Conservation (phyloP, 1,140 invertebrate genomes). For the Helicoverpa zea region DNA sequence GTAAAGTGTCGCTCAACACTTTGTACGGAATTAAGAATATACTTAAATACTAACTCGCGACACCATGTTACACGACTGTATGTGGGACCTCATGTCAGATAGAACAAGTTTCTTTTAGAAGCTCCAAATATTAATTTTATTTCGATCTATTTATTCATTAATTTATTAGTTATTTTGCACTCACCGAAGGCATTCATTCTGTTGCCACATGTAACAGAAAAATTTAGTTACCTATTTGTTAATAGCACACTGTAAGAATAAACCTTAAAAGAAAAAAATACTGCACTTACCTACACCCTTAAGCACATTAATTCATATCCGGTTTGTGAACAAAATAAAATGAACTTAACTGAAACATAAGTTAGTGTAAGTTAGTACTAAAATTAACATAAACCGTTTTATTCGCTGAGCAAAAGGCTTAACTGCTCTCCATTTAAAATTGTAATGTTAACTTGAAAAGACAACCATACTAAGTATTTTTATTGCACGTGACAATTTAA, state of each 20-base stretch:
- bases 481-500: background rate
- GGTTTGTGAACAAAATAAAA: background rate
- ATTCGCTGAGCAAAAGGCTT: constrained; percentile 29
- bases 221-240: too few species aligned
- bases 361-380: constrained; percentile 16
- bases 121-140: too few species aligned
- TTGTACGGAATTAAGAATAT: constrained; percentile 52
- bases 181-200: too few species aligned
- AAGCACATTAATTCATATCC: background rate
- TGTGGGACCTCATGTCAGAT: background rate
- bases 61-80: background rate
- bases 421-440: constrained; percentile 24
- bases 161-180: too few species aligned
- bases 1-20: constrained; percentile 58
- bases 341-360: constrained; percentile 13
- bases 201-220: too few species aligned
- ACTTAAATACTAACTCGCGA: constrained; percentile 19
- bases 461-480: background rate
- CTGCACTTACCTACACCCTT: background rate
- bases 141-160: too few species aligned
- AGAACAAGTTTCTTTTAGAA: too few species aligned
- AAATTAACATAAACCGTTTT: constrained; percentile 34
- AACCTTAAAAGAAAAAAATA: too few species aligned
- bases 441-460: constrained; percentile 33
- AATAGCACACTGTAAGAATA: too few species aligned